Evolutionary conservation across 2,888 invertebrate species (phyloP).

Genomic region (Acrocera orbiculus): DNA sequence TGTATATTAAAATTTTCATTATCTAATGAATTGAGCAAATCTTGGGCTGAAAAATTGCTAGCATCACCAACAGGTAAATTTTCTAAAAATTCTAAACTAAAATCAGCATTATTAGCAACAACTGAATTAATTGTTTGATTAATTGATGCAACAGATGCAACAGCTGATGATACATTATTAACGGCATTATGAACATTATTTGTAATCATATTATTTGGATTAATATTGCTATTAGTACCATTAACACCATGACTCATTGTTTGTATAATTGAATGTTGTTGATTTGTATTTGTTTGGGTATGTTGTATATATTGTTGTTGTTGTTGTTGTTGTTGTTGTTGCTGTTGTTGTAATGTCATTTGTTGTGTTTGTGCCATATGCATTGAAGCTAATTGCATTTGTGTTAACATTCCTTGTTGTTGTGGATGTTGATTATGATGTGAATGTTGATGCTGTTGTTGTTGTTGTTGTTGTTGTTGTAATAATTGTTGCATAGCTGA

Average conservation of each 20-base stretch:
- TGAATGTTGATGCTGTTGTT: constrained; percentile 23
- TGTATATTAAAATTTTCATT: constrained; percentile 52
- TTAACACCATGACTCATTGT: constrained; percentile 10
- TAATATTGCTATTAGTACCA: constrained; percentile 7
- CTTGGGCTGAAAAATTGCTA: constrained; percentile 61
- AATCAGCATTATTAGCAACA: constrained; percentile 37
- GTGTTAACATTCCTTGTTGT: constrained; percentile 21
- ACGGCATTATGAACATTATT: constrained; percentile 8
- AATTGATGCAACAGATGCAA: constrained; percentile 14
- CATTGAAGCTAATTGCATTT: constrained; percentile 43
- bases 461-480: constrained; percentile 22
- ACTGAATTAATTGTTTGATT: constrained; percentile 30
- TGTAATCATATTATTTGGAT: not conserved
- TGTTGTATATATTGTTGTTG: constrained; percentile 28
- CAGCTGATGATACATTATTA: constrained; percentile 12
- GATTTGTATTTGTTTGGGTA: constrained; percentile 22
- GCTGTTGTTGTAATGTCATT: constrained; percentile 36
- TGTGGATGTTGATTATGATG: constrained; percentile 6
- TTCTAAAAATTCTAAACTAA: constrained; percentile 72
- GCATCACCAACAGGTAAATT: constrained; percentile 61
- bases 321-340: constrained; percentile 21
- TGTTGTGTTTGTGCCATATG: constrained; percentile 54
- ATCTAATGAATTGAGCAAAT: constrained; percentile 67
- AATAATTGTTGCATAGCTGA: constrained; percentile 25
- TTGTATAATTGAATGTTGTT: constrained; percentile 27